These are phyloP conservation scores for Trachymyrmex septentrionalis DNA, from an alignment of 1,140 invertebrate species.

Conservation along the genomic window DNA sequence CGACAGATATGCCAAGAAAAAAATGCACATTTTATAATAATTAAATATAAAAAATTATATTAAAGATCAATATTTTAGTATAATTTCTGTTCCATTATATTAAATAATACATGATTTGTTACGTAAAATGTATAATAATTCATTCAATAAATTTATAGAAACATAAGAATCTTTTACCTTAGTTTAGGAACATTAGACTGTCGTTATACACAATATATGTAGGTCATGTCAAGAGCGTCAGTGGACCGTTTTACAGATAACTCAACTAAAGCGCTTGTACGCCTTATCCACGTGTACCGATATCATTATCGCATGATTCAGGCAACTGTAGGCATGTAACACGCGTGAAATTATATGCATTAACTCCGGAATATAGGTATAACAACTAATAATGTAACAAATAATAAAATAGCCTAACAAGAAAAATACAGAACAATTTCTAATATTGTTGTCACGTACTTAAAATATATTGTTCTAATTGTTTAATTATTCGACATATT, in stretches of 20 bases:
- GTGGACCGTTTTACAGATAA: slow-evolving; percentile 54
- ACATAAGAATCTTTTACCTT: background rate
- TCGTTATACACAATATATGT: slow-evolving; percentile 15
- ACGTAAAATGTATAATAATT: background rate
- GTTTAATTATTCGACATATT: background rate
- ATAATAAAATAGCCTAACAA: background rate
- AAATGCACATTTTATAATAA: background rate
- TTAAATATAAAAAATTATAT: background rate
- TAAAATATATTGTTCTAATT: background rate
- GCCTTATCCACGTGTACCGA: slow-evolving; percentile 28
- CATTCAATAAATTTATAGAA: background rate
- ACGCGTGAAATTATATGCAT: slow-evolving; percentile 44
- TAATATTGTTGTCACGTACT: background rate
- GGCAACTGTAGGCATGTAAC: slow-evolving; percentile 8
- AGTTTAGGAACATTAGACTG: slow-evolving; percentile 8
- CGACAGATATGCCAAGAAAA: background rate
- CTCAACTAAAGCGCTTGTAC: slow-evolving; percentile 33
- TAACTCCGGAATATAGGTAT: background rate
- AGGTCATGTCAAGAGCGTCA: slow-evolving; percentile 50
- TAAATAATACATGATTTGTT: background rate
- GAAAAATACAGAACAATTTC: background rate
- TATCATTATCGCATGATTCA: slow-evolving; percentile 44
- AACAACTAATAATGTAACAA: slow-evolving; percentile 26
- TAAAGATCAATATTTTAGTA: background rate
- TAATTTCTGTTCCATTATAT: background rate